Percentiles rank a stretch among this genome's conserved stretches.
These are phyloP conservation scores for Lerista edwardsae DNA, from an alignment of 2,797 vertebrate species.

Conservation along the genomic window DNA sequence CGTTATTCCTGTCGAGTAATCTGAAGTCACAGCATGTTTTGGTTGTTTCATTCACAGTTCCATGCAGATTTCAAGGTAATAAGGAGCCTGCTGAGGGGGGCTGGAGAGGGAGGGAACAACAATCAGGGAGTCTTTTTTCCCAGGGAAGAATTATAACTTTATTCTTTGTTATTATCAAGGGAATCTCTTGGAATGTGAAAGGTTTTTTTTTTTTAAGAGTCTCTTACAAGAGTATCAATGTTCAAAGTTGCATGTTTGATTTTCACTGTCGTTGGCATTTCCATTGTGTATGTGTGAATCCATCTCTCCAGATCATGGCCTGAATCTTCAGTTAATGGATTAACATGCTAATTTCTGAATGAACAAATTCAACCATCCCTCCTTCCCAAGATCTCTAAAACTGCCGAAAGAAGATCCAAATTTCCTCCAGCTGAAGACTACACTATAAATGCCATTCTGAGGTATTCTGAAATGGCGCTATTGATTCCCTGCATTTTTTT, in stretches of 20 bases:
- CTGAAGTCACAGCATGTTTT: slow-evolving; percentile 42
- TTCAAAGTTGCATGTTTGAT: slow-evolving; percentile 15
- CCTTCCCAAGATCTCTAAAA: not conserved
- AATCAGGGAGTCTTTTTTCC: slow-evolving; percentile 18
- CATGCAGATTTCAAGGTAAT: slow-evolving; percentile 34
- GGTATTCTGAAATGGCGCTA: not conserved
- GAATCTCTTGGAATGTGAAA: not conserved
- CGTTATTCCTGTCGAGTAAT: slow-evolving; percentile 55
- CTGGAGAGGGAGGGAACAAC: not conserved
- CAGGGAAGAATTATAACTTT: not conserved
- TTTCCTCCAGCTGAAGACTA: fast-evolving
- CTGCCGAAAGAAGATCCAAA: not conserved
- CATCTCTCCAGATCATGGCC: not conserved
- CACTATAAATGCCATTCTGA: not conserved
- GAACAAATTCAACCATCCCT: not conserved
- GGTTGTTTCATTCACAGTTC: slow-evolving; percentile 31
- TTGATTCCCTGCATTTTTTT: not conserved
- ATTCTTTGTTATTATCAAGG: not conserved
- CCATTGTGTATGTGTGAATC: not conserved
- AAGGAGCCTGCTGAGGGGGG: slow-evolving; percentile 18
- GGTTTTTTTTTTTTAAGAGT: slow-evolving; percentile 5
- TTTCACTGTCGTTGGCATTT: not conserved
- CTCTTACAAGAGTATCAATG: not conserved
- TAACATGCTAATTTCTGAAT: not conserved
- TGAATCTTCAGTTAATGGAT: not conserved